Conservation (phyloP, 1,140 invertebrate genomes). For the Drosophila lini region DNA sequence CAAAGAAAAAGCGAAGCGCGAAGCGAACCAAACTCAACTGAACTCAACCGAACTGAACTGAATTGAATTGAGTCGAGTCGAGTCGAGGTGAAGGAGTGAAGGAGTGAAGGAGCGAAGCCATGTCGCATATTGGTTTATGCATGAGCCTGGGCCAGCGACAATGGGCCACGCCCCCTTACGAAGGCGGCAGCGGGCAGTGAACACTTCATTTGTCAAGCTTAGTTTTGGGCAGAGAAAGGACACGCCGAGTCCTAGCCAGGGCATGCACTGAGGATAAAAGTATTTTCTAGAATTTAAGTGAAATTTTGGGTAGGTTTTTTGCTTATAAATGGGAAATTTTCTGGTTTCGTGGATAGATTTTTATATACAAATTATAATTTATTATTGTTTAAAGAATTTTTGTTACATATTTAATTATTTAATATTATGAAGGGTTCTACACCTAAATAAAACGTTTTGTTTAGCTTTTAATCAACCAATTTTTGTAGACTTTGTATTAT, state of each 20-base stretch:
- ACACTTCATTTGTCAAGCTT: constrained; percentile 77
- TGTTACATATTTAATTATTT: too few species aligned
- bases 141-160: constrained; percentile 57
- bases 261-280: constrained; percentile 20
- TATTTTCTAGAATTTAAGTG: not conserved
- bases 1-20: constrained; percentile 29
- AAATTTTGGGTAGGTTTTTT: not conserved
- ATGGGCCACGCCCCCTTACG: constrained; percentile 11
- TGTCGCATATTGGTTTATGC: constrained; percentile 77
- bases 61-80: constrained; percentile 3
- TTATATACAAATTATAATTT: not conserved
- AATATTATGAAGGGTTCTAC: not conserved
- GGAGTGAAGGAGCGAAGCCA: constrained; percentile 16
- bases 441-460: not conserved
- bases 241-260: constrained; percentile 4
- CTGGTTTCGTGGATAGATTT: not conserved
- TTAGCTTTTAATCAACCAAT: not conserved
- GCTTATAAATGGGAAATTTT: not conserved
- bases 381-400: not conserved
- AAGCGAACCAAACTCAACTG: constrained; percentile 20
- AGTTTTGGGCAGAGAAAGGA: constrained; percentile 31
- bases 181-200: constrained; percentile 28
- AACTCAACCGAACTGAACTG: constrained; percentile 13
- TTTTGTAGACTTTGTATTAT: not conserved
- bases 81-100: not conserved